These are phyloP conservation scores for Cettia cetti DNA, from an alignment of 2,113 vertebrate species.

Conservation along the genomic window DNA sequence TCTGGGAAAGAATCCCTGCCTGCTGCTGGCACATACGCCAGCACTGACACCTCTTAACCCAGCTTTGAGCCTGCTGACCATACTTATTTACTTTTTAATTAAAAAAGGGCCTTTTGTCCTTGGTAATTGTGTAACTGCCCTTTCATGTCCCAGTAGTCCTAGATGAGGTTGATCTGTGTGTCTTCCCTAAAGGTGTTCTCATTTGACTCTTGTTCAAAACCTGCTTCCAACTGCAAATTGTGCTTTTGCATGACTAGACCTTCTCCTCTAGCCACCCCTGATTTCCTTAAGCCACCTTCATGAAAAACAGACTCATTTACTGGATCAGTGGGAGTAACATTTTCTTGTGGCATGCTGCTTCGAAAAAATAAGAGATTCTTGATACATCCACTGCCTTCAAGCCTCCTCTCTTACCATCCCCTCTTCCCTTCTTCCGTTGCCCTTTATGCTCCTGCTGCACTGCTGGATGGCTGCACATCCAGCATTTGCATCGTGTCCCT, in stretches of 20 bases:
- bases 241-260: neutral
- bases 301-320: slow-evolving; percentile 10
- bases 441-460: neutral
- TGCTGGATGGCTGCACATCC: slow-evolving; percentile 1
- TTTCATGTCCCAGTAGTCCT: neutral
- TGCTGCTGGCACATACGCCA: neutral
- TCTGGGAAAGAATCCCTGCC: neutral
- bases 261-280: neutral
- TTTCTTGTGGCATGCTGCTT: neutral
- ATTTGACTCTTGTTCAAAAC: neutral
- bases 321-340: slow-evolving; percentile 2
- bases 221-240: neutral
- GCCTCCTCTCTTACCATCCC: neutral
- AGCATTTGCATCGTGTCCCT: neutral
- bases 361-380: neutral
- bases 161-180: neutral
- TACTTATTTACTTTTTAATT: neutral
- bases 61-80: neutral
- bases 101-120: neutral
- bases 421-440: neutral
- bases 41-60: neutral
- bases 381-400: neutral
- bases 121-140: neutral
- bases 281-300: neutral
- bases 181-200: neutral